These are phyloP conservation scores for Spea bombifrons DNA, from an alignment of 2,113 vertebrate species.

Conservation along the genomic window DNA sequence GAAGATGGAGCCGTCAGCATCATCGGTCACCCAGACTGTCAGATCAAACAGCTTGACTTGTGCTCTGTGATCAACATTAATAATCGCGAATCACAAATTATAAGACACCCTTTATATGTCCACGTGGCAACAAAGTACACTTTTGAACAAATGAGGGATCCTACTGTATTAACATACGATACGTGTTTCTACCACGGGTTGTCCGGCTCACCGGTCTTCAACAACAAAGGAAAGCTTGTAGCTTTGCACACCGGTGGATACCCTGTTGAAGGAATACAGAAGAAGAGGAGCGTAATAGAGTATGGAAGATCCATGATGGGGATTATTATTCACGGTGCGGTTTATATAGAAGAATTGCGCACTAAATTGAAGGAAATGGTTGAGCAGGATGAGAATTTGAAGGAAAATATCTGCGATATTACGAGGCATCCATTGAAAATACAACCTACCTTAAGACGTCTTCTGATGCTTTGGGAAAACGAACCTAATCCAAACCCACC, in stretches of 20 bases:
- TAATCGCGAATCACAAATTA: background rate
- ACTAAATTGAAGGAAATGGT: background rate
- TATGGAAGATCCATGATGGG: background rate
- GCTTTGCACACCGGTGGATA: background rate
- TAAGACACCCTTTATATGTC: background rate
- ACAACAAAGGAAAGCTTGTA: background rate
- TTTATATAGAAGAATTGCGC: background rate
- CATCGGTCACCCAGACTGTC: background rate
- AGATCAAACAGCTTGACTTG: background rate
- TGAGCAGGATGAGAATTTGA: background rate
- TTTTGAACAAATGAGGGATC: background rate
- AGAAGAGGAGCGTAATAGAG: background rate
- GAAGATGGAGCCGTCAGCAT: background rate
- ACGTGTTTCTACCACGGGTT: background rate
- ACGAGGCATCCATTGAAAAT: background rate
- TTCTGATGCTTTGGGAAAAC: background rate
- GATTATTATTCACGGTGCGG: background rate
- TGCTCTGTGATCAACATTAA: background rate
- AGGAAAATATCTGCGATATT: background rate
- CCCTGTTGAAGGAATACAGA: too few species aligned
- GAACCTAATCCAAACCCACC: background rate
- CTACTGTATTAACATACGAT: background rate
- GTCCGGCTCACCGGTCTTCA: constrained; percentile 8
- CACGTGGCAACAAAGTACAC: background rate
- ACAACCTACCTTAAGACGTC: background rate